These are phyloP conservation scores for Tipula unca DNA, from an alignment of 2,888 invertebrate species.

Conservation along the genomic window DNA sequence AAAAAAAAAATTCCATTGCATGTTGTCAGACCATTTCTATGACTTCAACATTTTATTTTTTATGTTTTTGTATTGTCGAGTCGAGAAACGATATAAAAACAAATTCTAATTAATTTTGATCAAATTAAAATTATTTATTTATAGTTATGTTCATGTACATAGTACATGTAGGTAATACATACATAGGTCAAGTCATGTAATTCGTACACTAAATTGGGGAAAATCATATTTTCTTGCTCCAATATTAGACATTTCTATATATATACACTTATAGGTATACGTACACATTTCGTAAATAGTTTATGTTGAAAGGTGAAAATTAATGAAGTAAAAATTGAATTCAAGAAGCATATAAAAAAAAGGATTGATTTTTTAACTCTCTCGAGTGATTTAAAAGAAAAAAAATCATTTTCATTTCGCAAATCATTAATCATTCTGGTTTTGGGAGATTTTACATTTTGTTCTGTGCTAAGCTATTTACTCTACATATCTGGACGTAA, in stretches of 20 bases:
- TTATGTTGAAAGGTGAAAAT: neutral
- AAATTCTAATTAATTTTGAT: neutral
- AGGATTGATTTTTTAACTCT: neutral
- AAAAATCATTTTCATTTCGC: neutral
- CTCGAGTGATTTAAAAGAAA: neutral
- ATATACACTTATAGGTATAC: neutral
- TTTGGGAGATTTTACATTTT: neutral
- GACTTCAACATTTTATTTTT: neutral
- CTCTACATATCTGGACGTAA: neutral
- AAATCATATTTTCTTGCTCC: neutral
- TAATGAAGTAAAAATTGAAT: neutral
- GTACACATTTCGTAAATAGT: neutral
- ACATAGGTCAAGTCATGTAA: neutral
- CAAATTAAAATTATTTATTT: neutral
- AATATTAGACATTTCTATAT: too few species aligned
- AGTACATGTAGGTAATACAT: neutral
- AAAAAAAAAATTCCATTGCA: neutral
- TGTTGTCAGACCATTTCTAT: neutral
- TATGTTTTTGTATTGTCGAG: neutral
- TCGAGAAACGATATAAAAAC: neutral
- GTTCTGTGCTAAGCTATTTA: neutral
- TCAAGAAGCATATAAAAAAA: neutral
- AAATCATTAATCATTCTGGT: neutral
- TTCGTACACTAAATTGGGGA: neutral
- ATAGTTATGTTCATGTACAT: neutral